phyloP scores from a whole-genome alignment of 2,888 invertebrate species.

The Eupithecia subumbrata region DNA sequence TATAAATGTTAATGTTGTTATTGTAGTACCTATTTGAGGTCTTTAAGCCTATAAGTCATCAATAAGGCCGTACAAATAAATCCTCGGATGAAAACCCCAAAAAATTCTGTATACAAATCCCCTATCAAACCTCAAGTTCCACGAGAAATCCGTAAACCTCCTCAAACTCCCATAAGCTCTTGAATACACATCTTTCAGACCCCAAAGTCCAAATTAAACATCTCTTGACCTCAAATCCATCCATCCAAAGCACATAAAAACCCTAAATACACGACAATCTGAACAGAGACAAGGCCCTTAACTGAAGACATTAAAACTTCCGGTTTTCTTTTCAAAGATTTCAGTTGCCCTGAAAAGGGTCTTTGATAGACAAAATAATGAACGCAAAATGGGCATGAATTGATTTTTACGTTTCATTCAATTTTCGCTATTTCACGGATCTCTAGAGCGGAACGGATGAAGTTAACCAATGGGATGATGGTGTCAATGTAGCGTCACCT shows the following conservation, averaged over 20 bases:
- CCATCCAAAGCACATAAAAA: slow-evolving; percentile 9
- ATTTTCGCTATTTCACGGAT: neutral
- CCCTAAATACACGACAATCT: slow-evolving; percentile 24
- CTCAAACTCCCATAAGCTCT: slow-evolving; percentile 1
- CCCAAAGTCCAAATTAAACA: slow-evolving; percentile 10
- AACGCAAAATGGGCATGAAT: neutral
- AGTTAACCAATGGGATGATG: neutral
- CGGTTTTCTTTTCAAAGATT: slow-evolving; percentile 26
- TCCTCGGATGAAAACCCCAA: neutral
- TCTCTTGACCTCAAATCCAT: slow-evolving; percentile 16
- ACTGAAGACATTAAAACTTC: slow-evolving; percentile 32
- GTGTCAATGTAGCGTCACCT: neutral
- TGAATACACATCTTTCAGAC: slow-evolving; percentile 1
- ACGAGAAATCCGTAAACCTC: neutral
- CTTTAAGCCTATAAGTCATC: neutral
- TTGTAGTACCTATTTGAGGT: no score
- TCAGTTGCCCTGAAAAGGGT: slow-evolving; percentile 13
- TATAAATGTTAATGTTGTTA: neutral
- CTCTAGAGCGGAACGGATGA: neutral
- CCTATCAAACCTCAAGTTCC: neutral
- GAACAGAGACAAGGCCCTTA: slow-evolving; percentile 4
- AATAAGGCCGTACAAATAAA: neutral
- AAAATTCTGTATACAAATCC: neutral
- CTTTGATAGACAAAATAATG: slow-evolving; percentile 16
- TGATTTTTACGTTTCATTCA: neutral